These are phyloP conservation scores for Globicephala melas DNA, from an alignment of 2,113 vertebrate genomes.

Conservation along the genomic window DNA sequence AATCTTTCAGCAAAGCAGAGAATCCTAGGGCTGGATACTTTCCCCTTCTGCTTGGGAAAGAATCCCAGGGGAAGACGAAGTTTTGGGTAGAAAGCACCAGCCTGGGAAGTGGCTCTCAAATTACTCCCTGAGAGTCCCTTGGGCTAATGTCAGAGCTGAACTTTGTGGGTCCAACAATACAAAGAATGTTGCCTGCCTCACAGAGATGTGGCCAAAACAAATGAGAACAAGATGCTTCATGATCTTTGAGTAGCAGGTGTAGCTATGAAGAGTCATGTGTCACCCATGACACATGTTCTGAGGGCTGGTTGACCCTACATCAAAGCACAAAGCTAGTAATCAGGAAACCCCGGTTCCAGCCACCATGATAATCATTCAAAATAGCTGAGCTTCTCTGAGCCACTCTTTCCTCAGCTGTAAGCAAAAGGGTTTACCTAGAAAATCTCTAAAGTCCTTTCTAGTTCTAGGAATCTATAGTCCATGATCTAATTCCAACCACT, in stretches of 20 bases:
- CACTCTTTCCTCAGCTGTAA: not conserved
- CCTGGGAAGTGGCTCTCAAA: not conserved
- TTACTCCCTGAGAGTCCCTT: not conserved
- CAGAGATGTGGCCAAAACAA: not conserved
- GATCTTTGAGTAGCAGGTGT: not conserved
- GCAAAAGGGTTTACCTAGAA: not conserved
- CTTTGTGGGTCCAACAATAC: not conserved
- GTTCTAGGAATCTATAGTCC: not conserved
- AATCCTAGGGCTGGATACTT: not conserved
- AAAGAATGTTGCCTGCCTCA: not conserved
- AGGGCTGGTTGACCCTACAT: not conserved
- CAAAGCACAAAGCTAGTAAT: not conserved
- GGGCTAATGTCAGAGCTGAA: not conserved
- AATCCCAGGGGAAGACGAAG: not conserved
- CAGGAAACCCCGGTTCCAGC: not conserved
- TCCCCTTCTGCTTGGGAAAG: not conserved
- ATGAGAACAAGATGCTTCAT: not conserved
- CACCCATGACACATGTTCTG: not conserved
- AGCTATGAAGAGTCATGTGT: not conserved
- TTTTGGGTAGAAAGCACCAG: not conserved
- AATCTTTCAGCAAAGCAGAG: not conserved
- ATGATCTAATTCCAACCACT: constrained; percentile 17
- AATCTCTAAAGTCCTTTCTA: constrained; percentile 23
- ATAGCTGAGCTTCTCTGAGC: not conserved
- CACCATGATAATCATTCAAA: not conserved